Conservation (phyloP, 2,888 invertebrate species). For the Acrobeloides nanus region DNA sequence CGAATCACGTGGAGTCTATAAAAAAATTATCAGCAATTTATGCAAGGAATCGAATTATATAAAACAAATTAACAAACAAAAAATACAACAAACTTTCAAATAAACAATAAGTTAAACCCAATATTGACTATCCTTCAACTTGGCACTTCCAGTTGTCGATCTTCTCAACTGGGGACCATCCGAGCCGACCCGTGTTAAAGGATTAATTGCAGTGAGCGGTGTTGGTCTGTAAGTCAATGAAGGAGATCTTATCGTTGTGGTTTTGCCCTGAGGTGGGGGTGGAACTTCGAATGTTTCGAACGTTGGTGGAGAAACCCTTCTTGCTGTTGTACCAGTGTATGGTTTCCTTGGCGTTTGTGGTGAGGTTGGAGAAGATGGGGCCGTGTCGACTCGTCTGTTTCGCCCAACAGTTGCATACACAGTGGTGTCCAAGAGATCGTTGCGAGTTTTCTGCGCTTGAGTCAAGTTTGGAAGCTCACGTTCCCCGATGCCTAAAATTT, state of each 20-base stretch:
- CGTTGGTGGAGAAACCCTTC: slow-evolving; percentile 1
- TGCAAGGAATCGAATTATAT: too few relatives aligned
- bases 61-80: too few relatives aligned
- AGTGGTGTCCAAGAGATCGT: slow-evolving; percentile 37
- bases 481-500: too few relatives aligned
- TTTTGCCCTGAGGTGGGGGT: background rate
- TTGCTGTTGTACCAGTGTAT: background rate
- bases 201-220: slow-evolving; percentile 4
- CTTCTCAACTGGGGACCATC: background rate
- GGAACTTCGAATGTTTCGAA: slow-evolving; percentile 3
- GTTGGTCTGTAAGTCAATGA: slow-evolving; percentile 11
- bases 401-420: slow-evolving; percentile 30
- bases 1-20: too few relatives aligned
- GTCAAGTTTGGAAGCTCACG: slow-evolving; percentile 7
- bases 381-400: too few relatives aligned
- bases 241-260: too few relatives aligned
- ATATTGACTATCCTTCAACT: slow-evolving; percentile 15
- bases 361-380: background rate
- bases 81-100: too few relatives aligned
- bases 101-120: too few relatives aligned
- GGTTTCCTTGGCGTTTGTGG: too few relatives aligned
- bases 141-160: background rate
- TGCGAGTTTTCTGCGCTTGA: slow-evolving; percentile 5
- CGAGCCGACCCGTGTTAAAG: background rate
- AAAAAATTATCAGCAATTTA: too few relatives aligned